These are phyloP conservation scores for Baryphthengus martii DNA, from an alignment of 2,113 vertebrate species.

Conservation along the genomic window DNA sequence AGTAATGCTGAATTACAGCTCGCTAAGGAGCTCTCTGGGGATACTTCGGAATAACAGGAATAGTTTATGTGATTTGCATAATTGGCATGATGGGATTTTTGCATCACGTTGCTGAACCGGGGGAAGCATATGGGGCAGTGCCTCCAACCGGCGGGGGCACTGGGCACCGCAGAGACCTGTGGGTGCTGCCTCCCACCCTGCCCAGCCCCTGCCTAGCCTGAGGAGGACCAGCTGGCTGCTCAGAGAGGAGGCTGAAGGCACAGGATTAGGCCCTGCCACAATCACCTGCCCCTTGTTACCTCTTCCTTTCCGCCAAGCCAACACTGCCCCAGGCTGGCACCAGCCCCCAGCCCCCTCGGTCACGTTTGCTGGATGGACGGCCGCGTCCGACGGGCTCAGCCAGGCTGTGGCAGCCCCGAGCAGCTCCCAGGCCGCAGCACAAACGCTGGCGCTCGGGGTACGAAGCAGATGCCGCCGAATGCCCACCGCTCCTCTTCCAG, in stretches of 20 bases:
- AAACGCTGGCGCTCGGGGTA: fast-evolving
- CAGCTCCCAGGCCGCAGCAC: neutral
- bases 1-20: constrained; percentile 18
- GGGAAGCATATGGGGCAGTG: neutral
- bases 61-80: constrained; percentile 37
- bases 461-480: fast-evolving
- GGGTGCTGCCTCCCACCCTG: neutral
- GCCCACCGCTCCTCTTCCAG: fast-evolving
- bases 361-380: fast-evolving
- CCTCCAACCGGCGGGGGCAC: neutral
- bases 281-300: neutral
- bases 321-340: fast-evolving
- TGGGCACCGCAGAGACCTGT: neutral
- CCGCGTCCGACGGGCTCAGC: fast-evolving
- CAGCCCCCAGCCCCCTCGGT: neutral
- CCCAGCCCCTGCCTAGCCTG: neutral
- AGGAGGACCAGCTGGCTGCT: too few species aligned
- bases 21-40: constrained; percentile 35
- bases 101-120: neutral
- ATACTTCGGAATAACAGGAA: constrained; percentile 31
- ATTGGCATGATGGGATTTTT: constrained; percentile 33
- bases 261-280: neutral
- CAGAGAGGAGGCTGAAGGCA: neutral
- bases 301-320: neutral
- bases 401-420: neutral